These are phyloP conservation scores for Melipona beecheii DNA, from an alignment of 2,888 invertebrate genomes.

Conservation along the genomic window DNA sequence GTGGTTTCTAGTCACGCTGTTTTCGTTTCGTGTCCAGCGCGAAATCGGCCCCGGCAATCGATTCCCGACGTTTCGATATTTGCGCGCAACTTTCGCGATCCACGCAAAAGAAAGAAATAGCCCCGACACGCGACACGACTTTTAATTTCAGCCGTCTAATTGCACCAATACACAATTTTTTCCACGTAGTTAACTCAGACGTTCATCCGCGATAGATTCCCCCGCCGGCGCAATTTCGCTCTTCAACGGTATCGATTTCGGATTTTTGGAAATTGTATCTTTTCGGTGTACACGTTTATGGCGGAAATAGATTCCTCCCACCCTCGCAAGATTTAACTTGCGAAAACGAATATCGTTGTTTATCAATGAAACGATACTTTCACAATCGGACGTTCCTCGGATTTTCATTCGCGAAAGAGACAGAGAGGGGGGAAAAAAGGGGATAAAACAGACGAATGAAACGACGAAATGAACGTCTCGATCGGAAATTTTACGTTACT, in stretches of 20 bases:
- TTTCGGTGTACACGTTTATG: too few species aligned
- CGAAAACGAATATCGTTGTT: too few species aligned
- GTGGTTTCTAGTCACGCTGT: background rate
- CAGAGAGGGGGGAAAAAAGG: too few species aligned
- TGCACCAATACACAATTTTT: background rate
- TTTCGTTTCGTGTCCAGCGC: background rate
- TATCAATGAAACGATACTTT: too few species aligned
- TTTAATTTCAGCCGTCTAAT: background rate
- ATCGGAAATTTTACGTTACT: background rate
- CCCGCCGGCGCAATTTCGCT: too few species aligned
- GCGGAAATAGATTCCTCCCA: too few species aligned
- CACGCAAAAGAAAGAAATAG: background rate
- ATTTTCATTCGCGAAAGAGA: too few species aligned
- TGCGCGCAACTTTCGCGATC: background rate
- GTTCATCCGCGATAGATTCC: background rate
- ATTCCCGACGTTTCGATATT: background rate
- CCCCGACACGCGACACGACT: background rate
- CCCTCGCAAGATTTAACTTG: too few species aligned
- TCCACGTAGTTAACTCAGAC: background rate
- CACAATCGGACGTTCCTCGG: too few species aligned
- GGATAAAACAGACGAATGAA: too few species aligned
- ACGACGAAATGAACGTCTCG: background rate
- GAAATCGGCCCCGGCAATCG: constrained; percentile 8
- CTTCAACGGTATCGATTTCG: too few species aligned
- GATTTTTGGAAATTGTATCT: too few species aligned